Percentiles rank a stretch among this genome's conserved stretches.
Conservation (phyloP, 2,113 vertebrate species). For the Eira barbara region DNA sequence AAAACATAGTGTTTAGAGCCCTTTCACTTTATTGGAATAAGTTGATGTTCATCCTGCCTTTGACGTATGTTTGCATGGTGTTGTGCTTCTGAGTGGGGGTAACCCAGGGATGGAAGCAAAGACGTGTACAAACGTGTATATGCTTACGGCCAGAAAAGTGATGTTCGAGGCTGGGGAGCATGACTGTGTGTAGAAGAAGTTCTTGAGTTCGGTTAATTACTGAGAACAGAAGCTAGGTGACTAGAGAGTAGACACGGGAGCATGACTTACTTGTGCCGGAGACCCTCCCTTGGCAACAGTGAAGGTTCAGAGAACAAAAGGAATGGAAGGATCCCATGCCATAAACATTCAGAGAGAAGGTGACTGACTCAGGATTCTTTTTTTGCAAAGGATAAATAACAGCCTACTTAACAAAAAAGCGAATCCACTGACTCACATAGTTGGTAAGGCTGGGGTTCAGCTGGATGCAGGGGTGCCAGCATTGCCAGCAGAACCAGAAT, state of each 20-base stretch:
- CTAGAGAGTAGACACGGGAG: neutral
- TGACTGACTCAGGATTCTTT: neutral
- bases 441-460: neutral
- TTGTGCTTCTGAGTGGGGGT: neutral
- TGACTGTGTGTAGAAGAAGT: neutral
- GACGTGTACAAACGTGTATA: neutral
- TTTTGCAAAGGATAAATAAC: neutral
- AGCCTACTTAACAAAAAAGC: neutral
- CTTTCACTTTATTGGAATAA: neutral
- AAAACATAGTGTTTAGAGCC: neutral
- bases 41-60: neutral
- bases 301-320: neutral
- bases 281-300: neutral
- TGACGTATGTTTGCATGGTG: neutral
- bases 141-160: neutral
- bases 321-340: neutral
- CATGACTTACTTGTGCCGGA: neutral
- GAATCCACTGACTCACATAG: neutral
- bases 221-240: neutral
- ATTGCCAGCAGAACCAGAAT: too few species aligned
- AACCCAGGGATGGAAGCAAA: neutral
- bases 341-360: neutral
- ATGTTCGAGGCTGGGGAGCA: neutral
- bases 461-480: fast-evolving
- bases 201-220: neutral